Percentiles rank a stretch among this genome's conserved stretches.
Evolutionary conservation across 1,140 invertebrate genomes (phyloP).

Genomic region (Acromyrmex charruanus): DNA sequence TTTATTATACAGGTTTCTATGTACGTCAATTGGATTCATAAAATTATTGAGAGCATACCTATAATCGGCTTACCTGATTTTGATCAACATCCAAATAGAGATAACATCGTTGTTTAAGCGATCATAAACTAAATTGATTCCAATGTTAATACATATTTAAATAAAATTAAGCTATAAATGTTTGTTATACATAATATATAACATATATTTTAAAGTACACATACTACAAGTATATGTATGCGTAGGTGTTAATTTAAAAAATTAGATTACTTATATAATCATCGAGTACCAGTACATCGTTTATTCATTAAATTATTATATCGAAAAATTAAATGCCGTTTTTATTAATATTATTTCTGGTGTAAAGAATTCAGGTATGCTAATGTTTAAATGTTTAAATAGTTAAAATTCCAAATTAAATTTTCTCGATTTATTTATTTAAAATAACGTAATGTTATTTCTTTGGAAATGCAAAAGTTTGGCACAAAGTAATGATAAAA

Average conservation of each 20-base stretch:
- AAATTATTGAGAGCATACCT: slow-evolving; percentile 66
- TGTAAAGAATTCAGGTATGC: no score
- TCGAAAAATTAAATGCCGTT: slow-evolving; percentile 25
- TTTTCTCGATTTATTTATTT: no score
- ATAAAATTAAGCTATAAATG: neutral
- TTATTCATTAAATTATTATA: neutral
- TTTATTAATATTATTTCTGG: neutral
- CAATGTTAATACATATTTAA: neutral
- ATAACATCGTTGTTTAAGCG: slow-evolving; percentile 61
- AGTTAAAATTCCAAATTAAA: no score
- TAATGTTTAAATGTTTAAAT: no score
- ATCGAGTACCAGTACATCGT: neutral
- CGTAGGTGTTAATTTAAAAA: neutral
- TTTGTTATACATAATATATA: neutral
- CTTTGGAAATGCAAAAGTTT: no score
- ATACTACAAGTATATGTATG: neutral
- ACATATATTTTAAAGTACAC: neutral
- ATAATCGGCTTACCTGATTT: slow-evolving; percentile 62
- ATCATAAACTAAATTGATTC: neutral
- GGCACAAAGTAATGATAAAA: no score
- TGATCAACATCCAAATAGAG: slow-evolving; percentile 66
- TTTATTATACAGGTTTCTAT: slow-evolving; percentile 69
- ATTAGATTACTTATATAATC: neutral
- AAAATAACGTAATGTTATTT: no score
- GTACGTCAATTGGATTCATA: slow-evolving; percentile 74